Evolutionary conservation across 2,113 vertebrate genomes (phyloP), one percentile per base, ranked within the genome.

Genomic region (Neomonachus schauinslandi): DNA sequence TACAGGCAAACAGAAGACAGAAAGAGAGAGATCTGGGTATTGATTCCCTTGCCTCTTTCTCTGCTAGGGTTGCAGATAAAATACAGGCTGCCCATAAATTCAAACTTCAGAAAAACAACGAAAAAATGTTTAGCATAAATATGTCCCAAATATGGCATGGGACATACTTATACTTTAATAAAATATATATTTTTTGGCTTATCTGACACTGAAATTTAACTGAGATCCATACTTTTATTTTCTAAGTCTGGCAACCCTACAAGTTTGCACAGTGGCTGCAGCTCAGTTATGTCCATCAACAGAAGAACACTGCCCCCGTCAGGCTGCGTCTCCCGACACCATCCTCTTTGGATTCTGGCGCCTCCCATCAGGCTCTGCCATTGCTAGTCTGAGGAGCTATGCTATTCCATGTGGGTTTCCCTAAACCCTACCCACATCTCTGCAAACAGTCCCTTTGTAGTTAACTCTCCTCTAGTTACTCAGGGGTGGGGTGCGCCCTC

Each of bases 241-340:
- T 39, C n/a, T 79, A 57, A 82, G 11, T 42, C 15, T 28, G 49
- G 31, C 31, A 67, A 13, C 31, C 53, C 15, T 55, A 1, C 13
- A 24, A 2, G 7, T 31, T 55, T 28, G 12, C 28, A 7, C 28
- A 55, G 42, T 7, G 31, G 33, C 33, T 0, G 5, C 28, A 21
- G 15, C 10, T 53, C 16, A 49, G 39, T 11, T 19, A 2, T 24
- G 16, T 14, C 36, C 42, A 12, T 46, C 42, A 16, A 28, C 4
- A 72, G 57, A 55, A 79, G 13, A 33, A 18, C 12, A 28, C 21
- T 36, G 71, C 9, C 28, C 79, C 39, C 28, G 2, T 1, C 18
- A 0, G 46, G 21, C 39, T 16, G 3, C 4, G 1, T 39, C n/a
- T 4, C 3, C 22, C 16, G 24, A 5, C 0, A 2, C 9, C 18